Percentiles rank a stretch among this genome's conserved stretches.
These are phyloP conservation scores for Erynnis tages DNA, from an alignment of 2,888 invertebrate species.

Conservation along the genomic window DNA sequence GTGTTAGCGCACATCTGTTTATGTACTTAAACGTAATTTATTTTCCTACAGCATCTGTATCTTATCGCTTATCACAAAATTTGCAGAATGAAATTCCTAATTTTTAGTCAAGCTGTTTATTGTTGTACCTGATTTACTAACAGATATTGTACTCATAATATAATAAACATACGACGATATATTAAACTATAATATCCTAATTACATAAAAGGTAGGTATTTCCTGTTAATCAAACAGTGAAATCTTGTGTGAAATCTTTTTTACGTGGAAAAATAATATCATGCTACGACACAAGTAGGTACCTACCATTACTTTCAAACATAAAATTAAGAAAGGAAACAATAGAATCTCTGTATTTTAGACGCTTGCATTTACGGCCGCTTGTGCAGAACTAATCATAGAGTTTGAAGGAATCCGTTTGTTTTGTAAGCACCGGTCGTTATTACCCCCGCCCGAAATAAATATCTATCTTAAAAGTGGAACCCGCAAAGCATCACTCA, in stretches of 20 bases:
- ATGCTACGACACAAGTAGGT: no score
- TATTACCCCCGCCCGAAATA: conserved; percentile 22
- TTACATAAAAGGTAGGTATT: no score
- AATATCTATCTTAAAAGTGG: conserved; percentile 24
- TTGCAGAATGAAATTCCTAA: conserved; percentile 1
- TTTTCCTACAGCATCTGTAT: conserved; percentile 12
- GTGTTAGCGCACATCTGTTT: conserved; percentile 11
- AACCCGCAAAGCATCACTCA: conserved; percentile 38
- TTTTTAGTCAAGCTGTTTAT: conserved; percentile 2
- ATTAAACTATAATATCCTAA: no score
- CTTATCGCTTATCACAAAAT: conserved; percentile 12
- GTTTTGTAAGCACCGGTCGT: neutral
- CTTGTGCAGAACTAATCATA: neutral
- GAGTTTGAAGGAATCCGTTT: neutral
- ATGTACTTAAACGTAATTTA: conserved; percentile 9
- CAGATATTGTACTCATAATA: conserved; percentile 1
- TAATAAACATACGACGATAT: neutral
- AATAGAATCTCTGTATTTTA: no score
- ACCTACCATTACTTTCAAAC: no score
- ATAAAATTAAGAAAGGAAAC: no score
- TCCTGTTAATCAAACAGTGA: no score
- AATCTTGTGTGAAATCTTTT: no score
- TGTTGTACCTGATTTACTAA: conserved; percentile 1
- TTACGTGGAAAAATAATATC: no score
- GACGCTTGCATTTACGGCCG: neutral